These are phyloP conservation scores for Cynocephalus volans DNA, from an alignment of 2,113 vertebrate species.

Conservation along the genomic window DNA sequence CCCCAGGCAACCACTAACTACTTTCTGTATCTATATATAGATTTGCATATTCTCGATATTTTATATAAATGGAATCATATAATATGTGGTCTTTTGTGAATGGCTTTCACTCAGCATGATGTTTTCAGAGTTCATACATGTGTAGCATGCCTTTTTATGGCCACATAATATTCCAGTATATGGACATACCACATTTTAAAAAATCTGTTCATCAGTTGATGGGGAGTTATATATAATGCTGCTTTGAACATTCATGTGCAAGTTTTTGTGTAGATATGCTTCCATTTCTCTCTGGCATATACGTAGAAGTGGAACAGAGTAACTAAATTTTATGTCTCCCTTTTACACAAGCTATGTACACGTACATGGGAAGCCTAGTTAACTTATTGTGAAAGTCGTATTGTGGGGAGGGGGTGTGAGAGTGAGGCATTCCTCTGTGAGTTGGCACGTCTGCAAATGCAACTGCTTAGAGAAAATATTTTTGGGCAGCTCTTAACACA, in stretches of 20 bases:
- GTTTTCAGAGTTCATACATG: neutral
- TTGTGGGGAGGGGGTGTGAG: neutral
- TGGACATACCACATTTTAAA: neutral
- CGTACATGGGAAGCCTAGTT: neutral
- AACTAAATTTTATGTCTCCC: constrained; percentile 30
- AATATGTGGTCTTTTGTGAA: neutral
- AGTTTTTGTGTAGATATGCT: constrained; percentile 16
- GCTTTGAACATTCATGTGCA: neutral
- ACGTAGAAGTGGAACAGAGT: neutral
- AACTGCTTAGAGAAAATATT: constrained; percentile 48
- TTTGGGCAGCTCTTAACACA: constrained; percentile 28
- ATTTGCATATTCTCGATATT: neutral
- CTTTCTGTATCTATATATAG: neutral
- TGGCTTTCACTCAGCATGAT: neutral
- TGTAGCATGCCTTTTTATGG: neutral
- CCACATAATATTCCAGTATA: neutral
- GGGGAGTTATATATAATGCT: neutral
- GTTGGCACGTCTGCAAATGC: constrained; percentile 15
- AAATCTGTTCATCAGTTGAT: neutral
- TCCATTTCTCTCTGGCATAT: constrained; percentile 35
- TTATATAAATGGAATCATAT: neutral
- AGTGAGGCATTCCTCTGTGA: constrained; percentile 3
- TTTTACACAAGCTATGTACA: neutral
- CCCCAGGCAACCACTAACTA: neutral
- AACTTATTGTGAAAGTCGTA: constrained; percentile 12